Evolutionary conservation across 2,888 invertebrate species (phyloP), one percentile per base, ranked within the genome.

Genomic region (Synergus itoensis): DNA sequence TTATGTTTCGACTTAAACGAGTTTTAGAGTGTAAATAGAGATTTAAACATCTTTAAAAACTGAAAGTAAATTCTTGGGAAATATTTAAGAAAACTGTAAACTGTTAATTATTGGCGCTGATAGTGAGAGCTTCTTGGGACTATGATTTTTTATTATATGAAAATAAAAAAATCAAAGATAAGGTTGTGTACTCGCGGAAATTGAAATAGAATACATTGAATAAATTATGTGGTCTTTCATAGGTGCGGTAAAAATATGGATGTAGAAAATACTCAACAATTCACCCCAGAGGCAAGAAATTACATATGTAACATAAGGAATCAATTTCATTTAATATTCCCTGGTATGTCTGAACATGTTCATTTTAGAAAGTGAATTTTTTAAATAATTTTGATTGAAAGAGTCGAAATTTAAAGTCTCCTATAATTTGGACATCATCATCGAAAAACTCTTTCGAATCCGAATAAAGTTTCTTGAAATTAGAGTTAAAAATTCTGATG

Each of bases 11-110:
- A 36, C 9, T 69, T 11, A 9, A 73, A 53, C 36, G 45, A 16
- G 48, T 53, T 48, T 45, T 43, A 12, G 60, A 60, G 45, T 48
- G 28, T 73, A n/a, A 53, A 73, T 14, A 9, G 28, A 73, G n/a
- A 48, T 28, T 69, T 18, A 21, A 69, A 48, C 9, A 16, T 40
- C n/a, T 21, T 73, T 16, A 40, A 73, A 73, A 48, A 28, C 45
- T 7, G 36, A 9, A 28, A 53, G n/a, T 48, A 48, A 73, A 14
- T 36, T 21, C 1, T 36, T 53, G 9, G 11, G 7, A 36, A 8
- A 21, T 21, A 43, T 12, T 53, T 53, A 8, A n/a, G 8, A n/a
- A n/a, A 53, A n/a, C 16, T 7, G 8, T 48, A 48, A 5, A 40
- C 28, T 28, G 3, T 28, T 28, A 28, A 3, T 28, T 28, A 28